A percentile compares a stretch with the other conserved stretches of the same genome.
Conservation (phyloP, 92 coral and sea anemone species). For the Bergia sp. region DNA sequence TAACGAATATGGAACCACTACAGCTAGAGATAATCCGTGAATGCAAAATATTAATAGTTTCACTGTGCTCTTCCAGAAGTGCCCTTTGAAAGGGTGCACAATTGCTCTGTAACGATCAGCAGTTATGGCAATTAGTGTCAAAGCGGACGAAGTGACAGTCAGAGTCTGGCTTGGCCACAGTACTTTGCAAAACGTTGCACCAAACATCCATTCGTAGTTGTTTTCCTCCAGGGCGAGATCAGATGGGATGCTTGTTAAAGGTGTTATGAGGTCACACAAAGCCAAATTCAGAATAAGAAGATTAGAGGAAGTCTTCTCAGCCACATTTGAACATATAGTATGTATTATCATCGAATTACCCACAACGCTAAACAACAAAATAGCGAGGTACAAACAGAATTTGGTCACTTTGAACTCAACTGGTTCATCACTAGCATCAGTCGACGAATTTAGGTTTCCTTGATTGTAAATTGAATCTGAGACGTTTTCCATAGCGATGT, state of each 20-base stretch:
- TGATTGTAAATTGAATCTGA: neutral
- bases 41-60: constrained; percentile 32
- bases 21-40: constrained; percentile 44
- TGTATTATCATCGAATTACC: constrained; percentile 74
- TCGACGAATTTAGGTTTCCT: neutral
- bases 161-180: constrained; percentile 83
- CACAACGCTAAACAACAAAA: constrained; percentile 64
- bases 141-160: constrained; percentile 69
- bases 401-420: constrained; percentile 55
- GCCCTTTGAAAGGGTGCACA: constrained; percentile 74
- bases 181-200: constrained; percentile 62
- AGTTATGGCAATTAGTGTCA: constrained; percentile 70
- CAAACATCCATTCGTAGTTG: constrained; percentile 64
- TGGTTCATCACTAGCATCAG: neutral
- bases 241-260: constrained; percentile 79
- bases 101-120: constrained; percentile 80
- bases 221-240: constrained; percentile 72
- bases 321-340: constrained; percentile 47
- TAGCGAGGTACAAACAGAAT: constrained; percentile 45
- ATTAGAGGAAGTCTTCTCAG: constrained; percentile 70
- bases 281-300: constrained; percentile 76
- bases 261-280: constrained; percentile 75
- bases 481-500: neutral
- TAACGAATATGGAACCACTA: constrained; percentile 69
- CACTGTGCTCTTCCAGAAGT: constrained; percentile 50